Evolutionary conservation across 2,113 vertebrate genomes (phyloP).

Genomic region (Tricholaema leucomelas): DNA sequence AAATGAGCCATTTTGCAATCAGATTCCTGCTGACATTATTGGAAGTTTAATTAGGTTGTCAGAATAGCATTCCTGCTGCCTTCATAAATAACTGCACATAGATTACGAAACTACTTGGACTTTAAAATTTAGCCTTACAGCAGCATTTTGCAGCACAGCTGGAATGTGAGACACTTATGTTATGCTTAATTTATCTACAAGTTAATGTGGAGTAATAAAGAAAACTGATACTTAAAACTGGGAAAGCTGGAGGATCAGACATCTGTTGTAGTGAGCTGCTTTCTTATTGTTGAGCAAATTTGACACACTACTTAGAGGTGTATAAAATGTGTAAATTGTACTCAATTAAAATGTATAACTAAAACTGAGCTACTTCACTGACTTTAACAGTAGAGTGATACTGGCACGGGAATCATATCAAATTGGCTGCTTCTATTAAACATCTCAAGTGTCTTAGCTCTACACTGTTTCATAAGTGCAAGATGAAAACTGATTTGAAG

Average conservation of each 20-base stretch:
- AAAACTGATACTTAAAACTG: background rate
- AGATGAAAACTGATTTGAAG: background rate
- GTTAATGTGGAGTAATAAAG: slow-evolving; percentile 41
- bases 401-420: background rate
- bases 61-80: slow-evolving; percentile 31
- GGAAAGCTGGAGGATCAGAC: slow-evolving; percentile 21
- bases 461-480: slow-evolving; percentile 1
- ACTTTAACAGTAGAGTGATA: background rate
- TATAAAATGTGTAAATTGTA: slow-evolving; percentile 41
- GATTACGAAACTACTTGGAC: slow-evolving; percentile 50
- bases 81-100: slow-evolving; percentile 53
- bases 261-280: slow-evolving; percentile 33
- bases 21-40: slow-evolving; percentile 57
- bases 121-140: slow-evolving; percentile 50
- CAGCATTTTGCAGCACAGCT: slow-evolving; percentile 48
- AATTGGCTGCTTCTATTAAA: slow-evolving; percentile 23
- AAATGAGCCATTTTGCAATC: slow-evolving; percentile 58
- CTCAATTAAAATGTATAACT: slow-evolving; percentile 30
- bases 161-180: slow-evolving; percentile 34
- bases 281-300: slow-evolving; percentile 8
- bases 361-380: background rate
- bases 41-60: slow-evolving; percentile 56
- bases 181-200: slow-evolving; percentile 54
- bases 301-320: background rate
- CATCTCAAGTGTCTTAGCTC: slow-evolving; percentile 28